phyloP scores from a whole-genome alignment of 2,113 vertebrate species.

The Edolisoma coerulescens region DNA sequence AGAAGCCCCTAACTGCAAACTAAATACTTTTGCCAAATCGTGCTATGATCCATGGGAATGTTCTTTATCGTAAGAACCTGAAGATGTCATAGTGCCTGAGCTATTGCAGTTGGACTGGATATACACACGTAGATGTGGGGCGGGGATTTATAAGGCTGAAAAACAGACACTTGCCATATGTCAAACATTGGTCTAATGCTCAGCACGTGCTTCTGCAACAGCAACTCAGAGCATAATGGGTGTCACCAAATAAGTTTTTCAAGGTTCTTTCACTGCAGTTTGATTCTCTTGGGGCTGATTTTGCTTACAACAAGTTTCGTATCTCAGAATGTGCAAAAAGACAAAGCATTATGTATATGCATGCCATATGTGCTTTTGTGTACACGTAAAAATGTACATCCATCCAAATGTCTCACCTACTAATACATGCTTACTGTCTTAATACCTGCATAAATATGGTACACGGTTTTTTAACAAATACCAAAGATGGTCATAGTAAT shows the following conservation, averaged over 20 bases:
- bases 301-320: not conserved
- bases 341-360: not conserved
- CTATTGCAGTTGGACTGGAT: not conserved
- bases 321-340: not conserved
- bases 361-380: fast-evolving
- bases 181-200: fast-evolving
- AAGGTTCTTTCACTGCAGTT: not conserved
- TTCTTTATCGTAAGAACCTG: not conserved
- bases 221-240: not conserved
- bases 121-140: not conserved
- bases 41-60: not conserved
- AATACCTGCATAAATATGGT: not conserved
- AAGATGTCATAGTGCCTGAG: not conserved
- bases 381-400: not conserved
- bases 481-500: not conserved
- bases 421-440: not conserved
- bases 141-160: not conserved
- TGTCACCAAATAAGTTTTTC: not conserved
- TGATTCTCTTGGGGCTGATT: not conserved
- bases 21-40: not conserved
- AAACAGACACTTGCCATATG: not conserved
- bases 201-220: not conserved
- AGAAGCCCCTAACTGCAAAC: not conserved
- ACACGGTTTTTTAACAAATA: not conserved
- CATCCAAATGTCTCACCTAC: not conserved